These are phyloP conservation scores for Margarornis squamiger DNA, from an alignment of 2,797 vertebrate genomes.

Conservation along the genomic window DNA sequence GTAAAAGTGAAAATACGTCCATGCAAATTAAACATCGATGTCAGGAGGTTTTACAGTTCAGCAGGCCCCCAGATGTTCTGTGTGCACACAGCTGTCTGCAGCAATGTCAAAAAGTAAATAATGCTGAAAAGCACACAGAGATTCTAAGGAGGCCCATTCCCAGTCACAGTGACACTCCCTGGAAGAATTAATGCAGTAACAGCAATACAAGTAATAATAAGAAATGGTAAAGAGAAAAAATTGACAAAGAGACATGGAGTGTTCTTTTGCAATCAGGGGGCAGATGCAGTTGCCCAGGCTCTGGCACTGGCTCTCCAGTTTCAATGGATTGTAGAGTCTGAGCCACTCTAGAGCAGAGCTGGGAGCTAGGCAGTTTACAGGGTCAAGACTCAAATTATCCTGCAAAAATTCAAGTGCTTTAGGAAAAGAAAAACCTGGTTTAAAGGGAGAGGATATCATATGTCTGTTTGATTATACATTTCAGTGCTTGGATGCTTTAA, in stretches of 20 bases:
- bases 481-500: neutral
- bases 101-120: neutral
- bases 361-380: neutral
- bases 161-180: neutral
- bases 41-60: constrained; percentile 9
- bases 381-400: neutral
- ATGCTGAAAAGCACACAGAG: neutral
- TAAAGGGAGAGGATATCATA: neutral
- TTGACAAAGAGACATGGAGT: fast-evolving
- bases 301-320: neutral
- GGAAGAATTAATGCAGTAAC: neutral
- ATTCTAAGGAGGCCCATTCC: neutral
- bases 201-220: neutral
- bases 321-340: neutral
- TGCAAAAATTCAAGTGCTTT: neutral
- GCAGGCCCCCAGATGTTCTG: constrained; percentile 29
- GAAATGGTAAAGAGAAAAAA: neutral
- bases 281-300: neutral
- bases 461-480: neutral
- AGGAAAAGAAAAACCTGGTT: neutral
- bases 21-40: neutral
- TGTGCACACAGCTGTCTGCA: neutral
- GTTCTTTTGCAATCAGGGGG: neutral
- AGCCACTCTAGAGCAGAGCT: neutral
- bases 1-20: neutral